These are phyloP conservation scores for Nemotelus nigrinus DNA, from an alignment of 2,888 invertebrate genomes.

Conservation along the genomic window DNA sequence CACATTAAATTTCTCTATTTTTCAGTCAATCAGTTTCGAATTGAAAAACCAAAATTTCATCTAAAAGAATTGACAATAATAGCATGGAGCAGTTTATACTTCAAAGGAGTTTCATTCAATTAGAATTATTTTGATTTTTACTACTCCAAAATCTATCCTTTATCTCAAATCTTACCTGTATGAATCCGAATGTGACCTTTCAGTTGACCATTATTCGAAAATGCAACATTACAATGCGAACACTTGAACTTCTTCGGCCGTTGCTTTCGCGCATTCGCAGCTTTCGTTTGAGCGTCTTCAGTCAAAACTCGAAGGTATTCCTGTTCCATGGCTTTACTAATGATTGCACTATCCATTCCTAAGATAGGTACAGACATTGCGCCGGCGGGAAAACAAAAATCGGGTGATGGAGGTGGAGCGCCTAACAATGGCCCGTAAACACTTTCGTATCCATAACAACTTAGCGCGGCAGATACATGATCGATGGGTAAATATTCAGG, in stretches of 20 bases:
- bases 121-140: background rate
- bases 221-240: slow-evolving; percentile 87
- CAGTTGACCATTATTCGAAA: slow-evolving; percentile 93
- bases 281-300: slow-evolving; percentile 76
- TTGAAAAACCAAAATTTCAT: slow-evolving; percentile 19
- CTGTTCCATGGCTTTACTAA: slow-evolving; percentile 70
- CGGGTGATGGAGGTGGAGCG: slow-evolving; percentile 11
- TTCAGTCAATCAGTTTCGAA: too few relatives aligned
- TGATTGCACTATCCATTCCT: slow-evolving; percentile 60
- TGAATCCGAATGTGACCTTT: slow-evolving; percentile 93
- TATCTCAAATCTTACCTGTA: slow-evolving; percentile 70
- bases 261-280: slow-evolving; percentile 76
- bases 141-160: too few relatives aligned
- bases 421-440: slow-evolving; percentile 25
- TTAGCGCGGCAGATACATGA: background rate
- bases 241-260: slow-evolving; percentile 93
- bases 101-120: background rate
- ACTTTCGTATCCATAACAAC: slow-evolving; percentile 36
- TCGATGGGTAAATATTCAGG: slow-evolving; percentile 25
- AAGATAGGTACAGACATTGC: slow-evolving; percentile 52
- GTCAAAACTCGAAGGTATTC: slow-evolving; percentile 77
- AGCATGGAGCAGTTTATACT: background rate
- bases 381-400: slow-evolving; percentile 22
- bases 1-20: too few relatives aligned
- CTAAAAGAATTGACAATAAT: background rate